These are phyloP conservation scores for Carabus problematicus DNA, from an alignment of 2,888 invertebrate species.

Conservation along the genomic window DNA sequence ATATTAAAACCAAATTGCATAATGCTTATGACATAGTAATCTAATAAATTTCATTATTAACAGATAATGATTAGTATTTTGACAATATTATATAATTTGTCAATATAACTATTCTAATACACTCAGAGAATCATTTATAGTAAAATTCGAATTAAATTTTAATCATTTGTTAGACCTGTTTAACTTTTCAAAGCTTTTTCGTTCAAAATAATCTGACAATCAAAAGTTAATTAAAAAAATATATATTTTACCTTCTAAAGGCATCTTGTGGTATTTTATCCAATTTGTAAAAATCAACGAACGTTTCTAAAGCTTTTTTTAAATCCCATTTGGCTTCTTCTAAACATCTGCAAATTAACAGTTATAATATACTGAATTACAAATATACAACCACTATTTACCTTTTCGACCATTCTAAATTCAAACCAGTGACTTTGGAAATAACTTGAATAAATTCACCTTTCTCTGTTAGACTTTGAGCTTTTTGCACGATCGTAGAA, in stretches of 20 bases:
- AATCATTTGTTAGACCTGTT: too few species aligned
- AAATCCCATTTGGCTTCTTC: conserved; percentile 71
- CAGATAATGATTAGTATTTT: too few species aligned
- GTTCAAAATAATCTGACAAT: background rate
- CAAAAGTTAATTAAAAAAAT: background rate
- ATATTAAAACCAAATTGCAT: too few species aligned
- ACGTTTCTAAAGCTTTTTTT: conserved; percentile 61
- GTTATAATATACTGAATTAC: background rate
- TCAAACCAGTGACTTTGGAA: conserved; percentile 51
- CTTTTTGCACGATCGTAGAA: conserved; percentile 44
- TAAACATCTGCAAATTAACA: conserved; percentile 63
- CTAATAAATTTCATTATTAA: too few species aligned
- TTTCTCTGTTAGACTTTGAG: conserved; percentile 49
- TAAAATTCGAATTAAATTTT: too few species aligned
- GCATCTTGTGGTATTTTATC: conserved; percentile 54
- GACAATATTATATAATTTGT: too few species aligned
- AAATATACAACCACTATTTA: conserved; percentile 45
- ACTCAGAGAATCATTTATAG: too few species aligned
- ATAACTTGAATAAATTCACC: conserved; percentile 51
- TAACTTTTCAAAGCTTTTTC: too few species aligned
- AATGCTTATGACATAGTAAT: too few species aligned
- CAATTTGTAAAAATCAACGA: conserved; percentile 56
- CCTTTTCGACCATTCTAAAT: conserved; percentile 54
- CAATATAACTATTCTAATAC: too few species aligned
- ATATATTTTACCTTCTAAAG: conserved; percentile 46